phyloP scores from a whole-genome alignment of 2,797 vertebrate species.

The Lagothrix lagotricha region DNA sequence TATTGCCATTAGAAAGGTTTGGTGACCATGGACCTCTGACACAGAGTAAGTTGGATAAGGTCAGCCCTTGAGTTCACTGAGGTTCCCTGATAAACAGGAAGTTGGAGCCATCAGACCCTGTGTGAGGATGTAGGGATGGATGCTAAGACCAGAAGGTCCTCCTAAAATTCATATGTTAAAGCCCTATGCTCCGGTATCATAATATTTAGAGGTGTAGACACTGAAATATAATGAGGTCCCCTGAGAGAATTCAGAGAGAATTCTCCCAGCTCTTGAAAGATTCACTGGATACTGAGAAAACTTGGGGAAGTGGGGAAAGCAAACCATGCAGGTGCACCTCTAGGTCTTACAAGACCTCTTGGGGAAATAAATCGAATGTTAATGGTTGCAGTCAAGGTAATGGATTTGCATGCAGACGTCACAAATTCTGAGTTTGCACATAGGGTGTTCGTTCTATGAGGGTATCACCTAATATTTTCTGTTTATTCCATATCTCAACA shows the following conservation, averaged over 20 bases:
- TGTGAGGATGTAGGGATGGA: fast-evolving
- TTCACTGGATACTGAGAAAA: background rate
- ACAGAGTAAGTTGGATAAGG: background rate
- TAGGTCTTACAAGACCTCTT: background rate
- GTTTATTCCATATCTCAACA: no score
- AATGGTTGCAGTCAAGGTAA: fast-evolving
- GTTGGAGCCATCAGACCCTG: background rate
- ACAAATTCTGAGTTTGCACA: background rate
- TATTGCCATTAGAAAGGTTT: background rate
- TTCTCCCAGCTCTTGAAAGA: background rate
- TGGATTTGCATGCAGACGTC: background rate
- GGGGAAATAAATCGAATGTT: background rate
- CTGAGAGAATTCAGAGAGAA: background rate
- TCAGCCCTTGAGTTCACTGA: background rate
- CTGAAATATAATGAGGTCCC: background rate
- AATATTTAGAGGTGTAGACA: background rate
- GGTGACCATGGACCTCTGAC: background rate
- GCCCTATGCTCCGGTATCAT: background rate
- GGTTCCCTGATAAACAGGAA: background rate
- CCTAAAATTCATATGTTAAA: background rate
- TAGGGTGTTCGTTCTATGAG: background rate
- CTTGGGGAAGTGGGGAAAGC: background rate
- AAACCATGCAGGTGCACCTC: background rate
- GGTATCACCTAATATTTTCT: fast-evolving
- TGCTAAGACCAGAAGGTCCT: background rate